A percentile compares a stretch with the other conserved stretches of the same genome.
phyloP scores from a whole-genome alignment of 1,140 invertebrate genomes.

The Meloidogyne chitwoodi region DNA sequence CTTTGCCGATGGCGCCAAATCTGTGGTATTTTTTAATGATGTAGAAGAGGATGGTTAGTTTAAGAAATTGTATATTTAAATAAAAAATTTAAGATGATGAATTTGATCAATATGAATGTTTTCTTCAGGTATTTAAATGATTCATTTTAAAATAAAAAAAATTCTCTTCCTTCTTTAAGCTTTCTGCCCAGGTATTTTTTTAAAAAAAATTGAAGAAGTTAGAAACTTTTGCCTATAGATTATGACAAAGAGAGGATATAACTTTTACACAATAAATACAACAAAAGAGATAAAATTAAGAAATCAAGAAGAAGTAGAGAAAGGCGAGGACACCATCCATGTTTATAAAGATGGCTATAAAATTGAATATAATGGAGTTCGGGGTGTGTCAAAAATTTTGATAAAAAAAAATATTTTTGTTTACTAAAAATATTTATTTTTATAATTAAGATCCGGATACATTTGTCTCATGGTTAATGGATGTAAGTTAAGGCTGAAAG shows the following conservation, averaged over 20 bases:
- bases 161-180: conserved; percentile 29
- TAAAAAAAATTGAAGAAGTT: conserved; percentile 60
- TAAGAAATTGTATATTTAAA: not conserved
- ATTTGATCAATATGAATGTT: conserved; percentile 60
- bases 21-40: conserved; percentile 60
- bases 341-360: conserved; percentile 60
- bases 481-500: conserved; percentile 35
- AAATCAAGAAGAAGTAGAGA: conserved; percentile 59
- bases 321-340: conserved; percentile 57
- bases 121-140: conserved; percentile 47
- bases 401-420: not conserved
- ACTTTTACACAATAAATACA: conserved; percentile 46
- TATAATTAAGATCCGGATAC: conserved; percentile 52
- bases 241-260: not conserved
- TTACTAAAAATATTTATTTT: not conserved
- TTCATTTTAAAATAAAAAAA: not conserved
- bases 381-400: not conserved
- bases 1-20: conserved; percentile 59
- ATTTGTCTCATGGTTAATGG: conserved; percentile 59
- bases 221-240: conserved; percentile 18
- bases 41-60: conserved; percentile 55
- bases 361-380: conserved; percentile 59
- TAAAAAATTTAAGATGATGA: conserved; percentile 33
- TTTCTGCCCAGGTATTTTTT: conserved; percentile 60
- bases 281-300: conserved; percentile 52